Evolutionary conservation across 1,140 invertebrate species (phyloP).

Genomic region (Apis mellifera): DNA sequence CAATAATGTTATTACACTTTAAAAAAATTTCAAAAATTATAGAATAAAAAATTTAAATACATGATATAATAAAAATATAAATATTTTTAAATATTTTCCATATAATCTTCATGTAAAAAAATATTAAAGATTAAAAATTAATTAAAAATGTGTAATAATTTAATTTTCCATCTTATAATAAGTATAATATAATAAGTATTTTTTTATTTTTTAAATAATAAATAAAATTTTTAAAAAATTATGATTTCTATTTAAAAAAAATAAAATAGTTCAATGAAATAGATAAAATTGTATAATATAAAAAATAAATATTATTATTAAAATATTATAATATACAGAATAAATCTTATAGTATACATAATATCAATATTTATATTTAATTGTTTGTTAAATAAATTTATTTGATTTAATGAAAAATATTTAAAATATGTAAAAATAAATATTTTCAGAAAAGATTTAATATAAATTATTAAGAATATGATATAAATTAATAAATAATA

Average conservation of each 20-base stretch:
- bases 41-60: neutral
- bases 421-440: too few species aligned
- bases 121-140: neutral
- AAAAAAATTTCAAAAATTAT: neutral
- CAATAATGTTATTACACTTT: neutral
- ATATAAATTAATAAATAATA: too few species aligned
- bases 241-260: neutral
- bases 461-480: too few species aligned
- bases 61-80: neutral
- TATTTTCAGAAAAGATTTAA: neutral
- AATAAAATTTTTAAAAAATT: neutral
- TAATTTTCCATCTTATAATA: neutral
- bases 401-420: neutral
- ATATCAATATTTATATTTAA: neutral
- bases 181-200: neutral
- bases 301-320: neutral
- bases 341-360: neutral
- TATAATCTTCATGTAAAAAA: too few species aligned
- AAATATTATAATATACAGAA: neutral
- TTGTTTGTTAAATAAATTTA: neutral
- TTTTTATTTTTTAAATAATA: neutral
- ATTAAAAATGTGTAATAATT: neutral
- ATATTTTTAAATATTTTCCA: too few species aligned
- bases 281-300: too few species aligned
- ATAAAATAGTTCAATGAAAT: too few species aligned